phyloP scores from a whole-genome alignment of 2,113 vertebrate genomes.

The Tragelaphus scriptus region DNA sequence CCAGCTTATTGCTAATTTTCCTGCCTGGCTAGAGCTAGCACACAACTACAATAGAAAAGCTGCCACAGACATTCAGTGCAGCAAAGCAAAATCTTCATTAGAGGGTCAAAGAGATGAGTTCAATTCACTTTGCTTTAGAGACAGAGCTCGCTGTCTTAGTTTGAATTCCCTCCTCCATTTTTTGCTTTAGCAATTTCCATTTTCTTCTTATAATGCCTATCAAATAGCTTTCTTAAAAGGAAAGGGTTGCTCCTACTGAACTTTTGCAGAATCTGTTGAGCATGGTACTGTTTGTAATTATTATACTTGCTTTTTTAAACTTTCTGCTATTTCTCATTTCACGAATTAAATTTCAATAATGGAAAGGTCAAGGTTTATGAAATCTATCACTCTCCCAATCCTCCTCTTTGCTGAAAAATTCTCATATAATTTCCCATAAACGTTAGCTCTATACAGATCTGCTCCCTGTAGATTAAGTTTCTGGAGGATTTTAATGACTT shows the following conservation, averaged over 20 bases:
- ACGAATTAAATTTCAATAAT: neutral
- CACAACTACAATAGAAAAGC: neutral
- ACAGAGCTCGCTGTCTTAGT: neutral
- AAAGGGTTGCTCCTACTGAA: neutral
- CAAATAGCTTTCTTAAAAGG: neutral
- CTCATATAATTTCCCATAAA: neutral
- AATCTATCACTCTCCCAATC: neutral
- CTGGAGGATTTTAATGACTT: neutral
- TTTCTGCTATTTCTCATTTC: neutral
- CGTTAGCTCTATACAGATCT: neutral
- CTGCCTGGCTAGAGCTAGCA: neutral
- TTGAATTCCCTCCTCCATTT: neutral
- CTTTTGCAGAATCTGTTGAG: neutral
- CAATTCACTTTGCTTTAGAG: neutral
- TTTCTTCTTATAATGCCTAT: neutral
- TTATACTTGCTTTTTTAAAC: neutral
- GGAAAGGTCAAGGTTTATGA: neutral
- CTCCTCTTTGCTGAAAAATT: neutral
- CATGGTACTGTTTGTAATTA: neutral
- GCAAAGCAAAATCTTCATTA: neutral
- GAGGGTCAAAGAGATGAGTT: neutral
- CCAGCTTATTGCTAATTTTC: neutral
- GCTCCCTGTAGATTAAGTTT: neutral
- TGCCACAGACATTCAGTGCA: neutral
- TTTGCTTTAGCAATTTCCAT: neutral